phyloP scores from a whole-genome alignment of 1,140 invertebrate species.

The Lasaia peninsularis region DNA sequence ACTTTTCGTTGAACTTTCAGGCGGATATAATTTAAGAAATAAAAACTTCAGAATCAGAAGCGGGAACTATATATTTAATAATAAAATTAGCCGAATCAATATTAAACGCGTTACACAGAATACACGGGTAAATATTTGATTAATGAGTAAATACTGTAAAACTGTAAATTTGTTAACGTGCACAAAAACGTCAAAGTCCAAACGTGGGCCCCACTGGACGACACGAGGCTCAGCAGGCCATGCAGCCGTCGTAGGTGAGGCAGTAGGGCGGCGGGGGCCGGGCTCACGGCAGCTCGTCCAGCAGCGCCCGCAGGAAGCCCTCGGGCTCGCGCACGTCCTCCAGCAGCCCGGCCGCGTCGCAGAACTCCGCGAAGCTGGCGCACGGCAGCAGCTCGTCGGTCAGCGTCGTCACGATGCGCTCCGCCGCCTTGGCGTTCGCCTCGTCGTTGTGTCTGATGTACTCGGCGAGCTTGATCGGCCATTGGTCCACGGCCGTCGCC shows the following conservation, averaged over 20 bases:
- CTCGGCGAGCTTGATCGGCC: conserved; percentile 92
- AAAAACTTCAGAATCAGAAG: not conserved
- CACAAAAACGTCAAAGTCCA: not conserved
- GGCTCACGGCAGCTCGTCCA: conserved; percentile 55
- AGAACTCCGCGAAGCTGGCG: conserved; percentile 93
- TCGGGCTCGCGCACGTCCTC: conserved; percentile 57
- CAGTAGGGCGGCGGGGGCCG: conserved; percentile 44
- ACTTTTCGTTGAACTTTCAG: no score
- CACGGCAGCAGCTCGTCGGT: conserved; percentile 94
- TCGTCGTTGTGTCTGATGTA: conserved; percentile 97
- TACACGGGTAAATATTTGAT: conserved; percentile 7
- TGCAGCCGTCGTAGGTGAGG: conserved; percentile 52
- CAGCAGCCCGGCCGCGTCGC: conserved; percentile 87
- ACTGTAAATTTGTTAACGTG: conserved; percentile 14
- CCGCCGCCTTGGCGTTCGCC: conserved; percentile 90
- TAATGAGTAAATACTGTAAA: conserved; percentile 2
- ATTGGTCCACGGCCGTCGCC: conserved; percentile 87
- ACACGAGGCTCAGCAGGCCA: conserved; percentile 33
- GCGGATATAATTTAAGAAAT: not conserved
- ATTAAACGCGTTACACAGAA: conserved; percentile 15
- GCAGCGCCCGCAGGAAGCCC: conserved; percentile 41
- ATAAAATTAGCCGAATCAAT: not conserved
- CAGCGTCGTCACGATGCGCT: conserved; percentile 88
- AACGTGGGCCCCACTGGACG: not conserved
- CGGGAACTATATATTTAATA: not conserved